phyloP scores from a whole-genome alignment of 2,797 vertebrate species.

The Clarias platycephalus region DNA sequence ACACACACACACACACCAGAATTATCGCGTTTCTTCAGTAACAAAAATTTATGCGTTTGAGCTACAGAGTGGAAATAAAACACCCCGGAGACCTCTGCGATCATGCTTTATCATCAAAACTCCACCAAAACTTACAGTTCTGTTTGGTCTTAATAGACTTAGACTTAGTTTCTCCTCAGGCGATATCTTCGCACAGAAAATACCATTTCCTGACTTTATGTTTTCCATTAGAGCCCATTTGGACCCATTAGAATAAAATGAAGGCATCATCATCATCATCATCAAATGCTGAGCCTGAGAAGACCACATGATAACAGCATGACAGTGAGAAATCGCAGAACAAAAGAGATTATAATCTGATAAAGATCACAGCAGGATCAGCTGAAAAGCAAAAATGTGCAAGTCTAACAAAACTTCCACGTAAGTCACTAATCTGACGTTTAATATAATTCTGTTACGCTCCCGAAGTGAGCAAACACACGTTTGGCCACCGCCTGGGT shows the following conservation, averaged over 20 bases:
- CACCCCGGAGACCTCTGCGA: too few relatives aligned
- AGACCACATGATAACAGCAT: background rate
- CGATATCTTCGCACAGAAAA: too few relatives aligned
- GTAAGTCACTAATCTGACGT: too few relatives aligned
- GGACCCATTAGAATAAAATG: background rate
- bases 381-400: background rate
- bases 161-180: too few relatives aligned
- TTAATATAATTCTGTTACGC: background rate
- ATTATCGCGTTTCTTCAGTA: too few relatives aligned
- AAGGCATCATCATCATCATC: background rate
- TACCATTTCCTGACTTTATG: background rate
- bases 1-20: too few relatives aligned
- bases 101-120: too few relatives aligned
- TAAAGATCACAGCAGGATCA: background rate
- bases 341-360: background rate
- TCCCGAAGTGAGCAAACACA: background rate
- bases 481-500: too few relatives aligned
- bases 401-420: background rate
- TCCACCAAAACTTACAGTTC: too few relatives aligned
- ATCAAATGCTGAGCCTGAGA: background rate
- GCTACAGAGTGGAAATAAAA: too few relatives aligned
- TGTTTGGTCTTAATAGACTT: background rate
- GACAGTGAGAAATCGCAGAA: background rate
- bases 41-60: too few relatives aligned
- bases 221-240: background rate